Percentiles rank a stretch among this genome's conserved stretches.
These are phyloP conservation scores for Ophion slaviceki DNA, from an alignment of 2,888 invertebrate genomes.

Conservation along the genomic window DNA sequence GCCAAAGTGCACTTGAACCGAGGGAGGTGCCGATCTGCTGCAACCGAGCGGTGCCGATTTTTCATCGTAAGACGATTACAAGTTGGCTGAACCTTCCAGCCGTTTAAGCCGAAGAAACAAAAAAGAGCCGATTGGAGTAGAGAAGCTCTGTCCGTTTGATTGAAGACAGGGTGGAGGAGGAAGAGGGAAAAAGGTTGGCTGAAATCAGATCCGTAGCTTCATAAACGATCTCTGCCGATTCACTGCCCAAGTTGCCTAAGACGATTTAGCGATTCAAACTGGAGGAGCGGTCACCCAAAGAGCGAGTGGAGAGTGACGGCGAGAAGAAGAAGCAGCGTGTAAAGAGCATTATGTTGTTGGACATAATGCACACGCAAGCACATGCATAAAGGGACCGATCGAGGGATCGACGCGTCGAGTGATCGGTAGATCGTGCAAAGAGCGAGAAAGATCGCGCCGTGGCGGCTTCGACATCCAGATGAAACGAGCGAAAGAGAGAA, in stretches of 20 bases:
- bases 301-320: slow-evolving; percentile 15
- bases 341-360: slow-evolving; percentile 60
- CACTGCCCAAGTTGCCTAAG: background rate
- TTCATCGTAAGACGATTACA: background rate
- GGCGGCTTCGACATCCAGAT: slow-evolving; percentile 48
- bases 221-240: background rate
- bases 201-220: too few relatives aligned
- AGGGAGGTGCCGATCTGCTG: background rate
- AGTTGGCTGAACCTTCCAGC: background rate
- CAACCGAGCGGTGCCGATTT: background rate
- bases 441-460: slow-evolving; percentile 32
- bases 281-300: background rate
- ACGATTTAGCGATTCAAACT: slow-evolving; percentile 31
- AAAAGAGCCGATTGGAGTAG: too few relatives aligned
- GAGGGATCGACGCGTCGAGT: slow-evolving; percentile 77
- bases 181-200: too few relatives aligned
- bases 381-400: slow-evolving; percentile 76
- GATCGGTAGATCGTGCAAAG: slow-evolving; percentile 76
- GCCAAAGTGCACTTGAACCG: background rate
- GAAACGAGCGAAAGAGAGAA: slow-evolving; percentile 23
- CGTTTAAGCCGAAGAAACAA: slow-evolving; percentile 11
- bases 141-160: too few relatives aligned
- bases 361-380: slow-evolving; percentile 75
- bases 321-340: slow-evolving; percentile 49
- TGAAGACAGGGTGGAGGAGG: too few relatives aligned